phyloP scores from a whole-genome alignment of 2,797 vertebrate species.

The Sphaeramia orbicularis region DNA sequence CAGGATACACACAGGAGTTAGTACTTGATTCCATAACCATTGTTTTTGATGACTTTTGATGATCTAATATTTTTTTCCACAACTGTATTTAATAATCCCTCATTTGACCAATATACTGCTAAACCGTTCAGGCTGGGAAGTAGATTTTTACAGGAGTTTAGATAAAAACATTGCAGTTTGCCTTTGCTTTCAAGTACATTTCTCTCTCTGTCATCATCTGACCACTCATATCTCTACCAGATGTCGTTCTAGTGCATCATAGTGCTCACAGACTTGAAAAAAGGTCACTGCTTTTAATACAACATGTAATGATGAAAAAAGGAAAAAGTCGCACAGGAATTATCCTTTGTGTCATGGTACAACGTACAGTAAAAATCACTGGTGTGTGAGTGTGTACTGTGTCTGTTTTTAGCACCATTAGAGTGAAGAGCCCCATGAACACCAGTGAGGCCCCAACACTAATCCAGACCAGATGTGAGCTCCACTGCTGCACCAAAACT shows the following conservation, averaged over 20 bases:
- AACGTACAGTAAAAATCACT: slow-evolving; percentile 55
- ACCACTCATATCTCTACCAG: neutral
- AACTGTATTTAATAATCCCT: no score
- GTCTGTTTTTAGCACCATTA: slow-evolving; percentile 78
- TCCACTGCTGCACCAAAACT: slow-evolving; percentile 52
- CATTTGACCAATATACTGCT: no score
- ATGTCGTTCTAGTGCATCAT: slow-evolving; percentile 7
- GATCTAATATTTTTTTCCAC: no score
- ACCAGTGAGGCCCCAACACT: slow-evolving; percentile 63
- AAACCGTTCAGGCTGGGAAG: no score
- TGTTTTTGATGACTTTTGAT: no score
- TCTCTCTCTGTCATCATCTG: no score
- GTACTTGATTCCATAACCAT: no score
- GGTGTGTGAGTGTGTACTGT: slow-evolving; percentile 47
- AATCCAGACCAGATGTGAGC: slow-evolving; percentile 82
- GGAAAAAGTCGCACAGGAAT: slow-evolving; percentile 21
- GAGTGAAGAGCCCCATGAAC: slow-evolving; percentile 69
- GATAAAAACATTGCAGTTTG: no score
- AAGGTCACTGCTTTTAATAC: slow-evolving; percentile 1
- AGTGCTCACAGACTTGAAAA: slow-evolving; percentile 7
- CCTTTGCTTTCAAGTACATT: no score
- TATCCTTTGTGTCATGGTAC: slow-evolving; percentile 39
- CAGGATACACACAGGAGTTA: no score
- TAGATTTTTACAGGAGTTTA: no score
- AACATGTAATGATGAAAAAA: slow-evolving; percentile 4